A percentile compares a stretch with the other conserved stretches of the same genome.
Evolutionary conservation across 2,888 invertebrate species (phyloP).

Genomic region (Leucoma salicis): DNA sequence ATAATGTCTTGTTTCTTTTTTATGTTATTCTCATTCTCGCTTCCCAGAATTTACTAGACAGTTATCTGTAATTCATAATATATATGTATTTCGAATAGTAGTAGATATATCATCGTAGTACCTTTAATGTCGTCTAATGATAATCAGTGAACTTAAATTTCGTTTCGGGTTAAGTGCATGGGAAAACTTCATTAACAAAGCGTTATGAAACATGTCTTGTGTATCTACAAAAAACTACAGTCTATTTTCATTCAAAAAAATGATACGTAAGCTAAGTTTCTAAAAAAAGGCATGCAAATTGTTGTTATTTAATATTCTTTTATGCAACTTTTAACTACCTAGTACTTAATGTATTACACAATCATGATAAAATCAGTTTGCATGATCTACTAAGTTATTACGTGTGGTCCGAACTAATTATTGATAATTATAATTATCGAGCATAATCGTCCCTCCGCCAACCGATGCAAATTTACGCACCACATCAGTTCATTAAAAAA

Average conservation of each 20-base stretch:
- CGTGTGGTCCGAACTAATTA: conserved; percentile 31
- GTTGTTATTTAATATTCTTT: not conserved
- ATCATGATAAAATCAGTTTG: conserved; percentile 30
- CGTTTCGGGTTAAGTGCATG: conserved; percentile 6
- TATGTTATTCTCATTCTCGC: no score
- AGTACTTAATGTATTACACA: conserved; percentile 19
- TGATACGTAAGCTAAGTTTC: not conserved
- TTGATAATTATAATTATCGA: conserved; percentile 32
- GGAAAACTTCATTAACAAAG: conserved; percentile 3
- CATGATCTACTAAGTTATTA: conserved; percentile 30
- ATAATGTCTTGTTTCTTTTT: no score
- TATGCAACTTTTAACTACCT: conserved; percentile 14
- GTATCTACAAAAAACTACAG: no score
- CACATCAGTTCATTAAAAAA: not conserved
- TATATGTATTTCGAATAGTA: no score
- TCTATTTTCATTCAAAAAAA: no score
- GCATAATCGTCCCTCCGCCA: conserved; percentile 41
- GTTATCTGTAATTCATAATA: no score
- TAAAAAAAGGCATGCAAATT: not conserved
- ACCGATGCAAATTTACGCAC: not conserved
- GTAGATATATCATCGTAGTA: no score
- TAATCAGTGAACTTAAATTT: conserved; percentile 2
- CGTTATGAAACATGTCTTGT: no score
- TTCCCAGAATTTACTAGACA: no score
- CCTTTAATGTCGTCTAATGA: conserved; percentile 7